A percentile compares a stretch with the other conserved stretches of the same genome.
These are phyloP conservation scores for Tiliacea aurago DNA, from an alignment of 2,888 invertebrate species.

Conservation along the genomic window DNA sequence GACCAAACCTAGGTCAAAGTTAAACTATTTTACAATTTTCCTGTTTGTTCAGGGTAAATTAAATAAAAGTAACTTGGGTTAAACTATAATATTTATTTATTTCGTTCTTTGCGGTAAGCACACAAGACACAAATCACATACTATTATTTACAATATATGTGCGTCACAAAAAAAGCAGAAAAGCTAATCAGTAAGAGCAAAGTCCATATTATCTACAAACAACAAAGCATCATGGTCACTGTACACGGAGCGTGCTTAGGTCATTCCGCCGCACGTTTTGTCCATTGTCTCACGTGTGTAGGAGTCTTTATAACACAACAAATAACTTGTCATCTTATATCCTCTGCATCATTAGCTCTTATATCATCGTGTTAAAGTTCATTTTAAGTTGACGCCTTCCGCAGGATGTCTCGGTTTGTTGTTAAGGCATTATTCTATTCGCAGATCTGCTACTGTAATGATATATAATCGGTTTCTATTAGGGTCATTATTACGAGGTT, in stretches of 20 bases:
- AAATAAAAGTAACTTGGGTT: background rate
- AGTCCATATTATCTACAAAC: conserved; percentile 42
- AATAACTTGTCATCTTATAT: conserved; percentile 67
- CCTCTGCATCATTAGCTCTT: conserved; percentile 48
- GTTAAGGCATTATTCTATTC: conserved; percentile 77
- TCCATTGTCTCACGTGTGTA: conserved; percentile 81
- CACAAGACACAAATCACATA: conserved; percentile 8
- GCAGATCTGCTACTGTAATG: conserved; percentile 64
- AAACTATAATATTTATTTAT: background rate
- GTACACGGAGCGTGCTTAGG: conserved; percentile 62
- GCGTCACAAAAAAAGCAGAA: conserved; percentile 37
- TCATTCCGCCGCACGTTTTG: conserved; percentile 72
- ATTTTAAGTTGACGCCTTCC: conserved; percentile 56
- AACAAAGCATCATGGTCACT: conserved; percentile 59
- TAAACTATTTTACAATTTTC: conserved; percentile 6
- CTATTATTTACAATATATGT: conserved; percentile 9
- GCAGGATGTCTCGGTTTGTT: conserved; percentile 73
- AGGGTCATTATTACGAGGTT: conserved; percentile 41
- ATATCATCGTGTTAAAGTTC: conserved; percentile 57
- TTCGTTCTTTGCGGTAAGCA: background rate
- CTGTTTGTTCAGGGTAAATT: background rate
- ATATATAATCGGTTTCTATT: conserved; percentile 58
- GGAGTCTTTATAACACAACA: conserved; percentile 73
- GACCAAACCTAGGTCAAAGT: background rate
- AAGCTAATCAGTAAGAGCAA: conserved; percentile 49